Conservation (phyloP, 1,140 invertebrate genomes). For the Augochlora pura region DNA sequence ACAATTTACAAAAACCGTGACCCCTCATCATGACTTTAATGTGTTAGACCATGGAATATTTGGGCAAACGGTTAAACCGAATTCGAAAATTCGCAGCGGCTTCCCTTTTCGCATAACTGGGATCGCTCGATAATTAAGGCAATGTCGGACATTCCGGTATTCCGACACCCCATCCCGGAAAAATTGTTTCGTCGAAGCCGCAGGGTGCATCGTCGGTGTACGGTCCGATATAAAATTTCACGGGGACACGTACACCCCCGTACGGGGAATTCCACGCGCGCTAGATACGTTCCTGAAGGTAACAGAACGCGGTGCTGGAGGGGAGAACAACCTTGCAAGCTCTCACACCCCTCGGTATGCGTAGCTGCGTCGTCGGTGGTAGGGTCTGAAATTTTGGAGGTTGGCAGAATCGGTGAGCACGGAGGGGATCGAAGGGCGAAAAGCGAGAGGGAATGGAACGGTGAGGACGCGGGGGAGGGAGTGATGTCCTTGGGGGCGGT, state of each 20-base stretch:
- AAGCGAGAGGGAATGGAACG: slow-evolving; percentile 33
- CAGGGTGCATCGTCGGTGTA: not conserved
- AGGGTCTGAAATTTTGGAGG: slow-evolving; percentile 67
- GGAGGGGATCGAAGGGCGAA: slow-evolving; percentile 69
- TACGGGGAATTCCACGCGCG: slow-evolving; percentile 24
- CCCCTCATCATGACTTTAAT: too few relatives aligned
- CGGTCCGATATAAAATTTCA: slow-evolving; percentile 31
- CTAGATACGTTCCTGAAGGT: slow-evolving; percentile 68
- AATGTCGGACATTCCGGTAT: slow-evolving; percentile 15
- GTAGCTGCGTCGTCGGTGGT: slow-evolving; percentile 68
- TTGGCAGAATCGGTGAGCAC: slow-evolving; percentile 57
- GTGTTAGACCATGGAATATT: too few relatives aligned
- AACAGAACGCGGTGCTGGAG: slow-evolving; percentile 56
- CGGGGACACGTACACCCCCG: not conserved
- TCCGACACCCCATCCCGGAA: not conserved
- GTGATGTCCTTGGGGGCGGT: slow-evolving; percentile 47
- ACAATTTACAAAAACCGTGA: too few relatives aligned
- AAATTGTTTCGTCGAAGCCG: not conserved
- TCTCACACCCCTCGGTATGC: slow-evolving; percentile 75
- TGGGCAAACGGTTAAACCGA: not conserved
- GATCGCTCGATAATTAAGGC: slow-evolving; percentile 39
- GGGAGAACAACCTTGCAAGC: slow-evolving; percentile 74
- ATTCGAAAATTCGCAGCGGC: not conserved
- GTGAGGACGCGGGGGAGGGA: slow-evolving; percentile 58
- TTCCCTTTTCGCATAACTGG: slow-evolving; percentile 4